Base-by-base conservation (phyloP, 2,113 vertebrate genomes). In the Ondatra zibethicus region DNA sequence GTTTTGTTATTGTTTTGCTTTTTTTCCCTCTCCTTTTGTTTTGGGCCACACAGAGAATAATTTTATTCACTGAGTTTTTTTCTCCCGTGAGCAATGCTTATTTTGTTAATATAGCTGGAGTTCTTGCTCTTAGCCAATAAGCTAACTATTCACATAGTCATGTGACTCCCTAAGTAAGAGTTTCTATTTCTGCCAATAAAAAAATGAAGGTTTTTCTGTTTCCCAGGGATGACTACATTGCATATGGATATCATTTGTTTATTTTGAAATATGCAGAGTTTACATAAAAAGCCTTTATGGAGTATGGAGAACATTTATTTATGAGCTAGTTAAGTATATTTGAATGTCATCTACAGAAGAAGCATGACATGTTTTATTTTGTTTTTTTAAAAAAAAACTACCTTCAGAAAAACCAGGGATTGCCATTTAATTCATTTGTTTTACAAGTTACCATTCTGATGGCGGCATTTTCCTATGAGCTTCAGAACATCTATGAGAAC, bases 151-250 rank as follows among this genome's bases (percentile, higher is more conserved):
- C 17, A 77, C 55, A 92, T 47, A 92, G 70, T 76, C 19, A 45
- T 25, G 5, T n/a, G 87, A 81, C 8, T 94, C 16, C 3, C 0
- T 94, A n/a, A 76, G 39, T 9, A 65, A 29, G 13, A 85, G 8
- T 95, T 97, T 95, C 55, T 75, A 63, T 21, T 93, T 91, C 5
- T 89, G 1, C 55, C 89, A 86, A 75, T 78, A 50, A 88, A 91
- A 68, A 78, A 92, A 93, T 31, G 66, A 61, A 9, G 3, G n/a
- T 3, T 58, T 68, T 50, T 14, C 10, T 96, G 36, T 72, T 89
- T 92, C 47, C 63, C 4, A 90, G 19, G 33, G 3, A 55, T 77
- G 21, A 55, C 2, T 33, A 81, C 0, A 88, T 66, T 93, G 63
- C 93, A 73, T 33, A 52, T 10, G 16, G 58, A 70, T 91, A 68